Evolutionary conservation across 2,888 invertebrate genomes (phyloP), one percentile per base, ranked within the genome.

Genomic region (Dryocosmus kuriphilus): DNA sequence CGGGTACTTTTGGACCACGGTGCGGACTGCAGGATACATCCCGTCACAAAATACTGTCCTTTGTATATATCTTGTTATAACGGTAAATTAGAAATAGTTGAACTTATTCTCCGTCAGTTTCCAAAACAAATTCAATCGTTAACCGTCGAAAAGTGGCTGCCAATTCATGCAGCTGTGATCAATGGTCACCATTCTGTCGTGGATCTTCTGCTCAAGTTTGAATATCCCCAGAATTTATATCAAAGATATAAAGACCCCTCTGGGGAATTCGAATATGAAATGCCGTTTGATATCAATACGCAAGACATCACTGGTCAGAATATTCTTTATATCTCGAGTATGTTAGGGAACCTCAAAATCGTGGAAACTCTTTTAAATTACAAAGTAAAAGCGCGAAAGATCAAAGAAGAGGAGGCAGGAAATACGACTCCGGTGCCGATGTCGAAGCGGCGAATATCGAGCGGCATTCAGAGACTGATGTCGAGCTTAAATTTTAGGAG

Each of bases 261-360:
- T 2, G 96, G 96, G 24, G 94, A 95, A 77, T 96, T 95, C 94
- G 96, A 97, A 90, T 99, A 97, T 92, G 94, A 94, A 32, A 94
- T 96, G 91, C 95, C 98, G n/a, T 98, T 98, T 90, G 98, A 99
- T 92, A 94, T 98, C 73, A 99, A 99, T 92, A 95, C 96, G 63
- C 94, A 96, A 84, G 98, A 98, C 92, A 97, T 96, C 5, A 96
- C 96, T 38, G 97, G 97, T 0, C 98, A 98, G 92, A 98, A 96
- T 81, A 95, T 98, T 76, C 93, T 99, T 16, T 98, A 98, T 92
- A 95, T 98, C 80, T 97, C 98, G 16, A 96, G 97, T 90, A 94
- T 96, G 79, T 94, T 97, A 77, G 97, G 97, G 27, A 97, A 97
- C 91, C 93, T 94, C 79, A 94, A 95, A 79, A 94, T 98, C 74